phyloP scores from a whole-genome alignment of 2,113 vertebrate species.

The Falcunculus frontatus region DNA sequence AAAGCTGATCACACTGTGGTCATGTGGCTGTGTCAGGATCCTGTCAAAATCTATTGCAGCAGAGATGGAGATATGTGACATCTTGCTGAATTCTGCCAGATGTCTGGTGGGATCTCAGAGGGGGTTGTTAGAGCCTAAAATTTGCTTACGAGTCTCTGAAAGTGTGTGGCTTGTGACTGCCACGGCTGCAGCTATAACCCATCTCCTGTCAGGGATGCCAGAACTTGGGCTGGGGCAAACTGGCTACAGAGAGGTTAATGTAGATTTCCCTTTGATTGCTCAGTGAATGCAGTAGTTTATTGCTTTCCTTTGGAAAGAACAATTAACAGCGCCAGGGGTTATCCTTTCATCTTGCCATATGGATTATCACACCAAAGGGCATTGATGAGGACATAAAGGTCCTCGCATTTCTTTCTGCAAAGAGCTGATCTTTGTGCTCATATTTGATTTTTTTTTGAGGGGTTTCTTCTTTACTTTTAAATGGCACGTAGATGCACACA shows the following conservation, averaged over 20 bases:
- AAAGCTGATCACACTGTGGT: not conserved
- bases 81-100: not conserved
- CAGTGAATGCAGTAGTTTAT: not conserved
- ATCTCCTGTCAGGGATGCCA: not conserved
- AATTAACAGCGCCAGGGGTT: not conserved
- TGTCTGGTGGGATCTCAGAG: not conserved
- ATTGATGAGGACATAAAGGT: not conserved
- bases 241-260: not conserved
- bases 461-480: not conserved
- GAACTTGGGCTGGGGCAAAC: not conserved
- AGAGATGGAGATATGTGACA: not conserved
- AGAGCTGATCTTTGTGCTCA: not conserved
- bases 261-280: not conserved
- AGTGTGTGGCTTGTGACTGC: not conserved
- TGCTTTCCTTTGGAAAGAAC: not conserved
- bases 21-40: not conserved
- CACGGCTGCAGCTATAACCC: not conserved
- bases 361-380: constrained; percentile 1
- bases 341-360: not conserved
- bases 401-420: not conserved
- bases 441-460: not conserved
- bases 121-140: not conserved
- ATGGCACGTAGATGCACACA: not conserved
- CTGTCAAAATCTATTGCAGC: not conserved
- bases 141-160: not conserved